Conservation (phyloP, 53 echinoderm and acorn worm species). For the Luidia sarsii region DNA sequence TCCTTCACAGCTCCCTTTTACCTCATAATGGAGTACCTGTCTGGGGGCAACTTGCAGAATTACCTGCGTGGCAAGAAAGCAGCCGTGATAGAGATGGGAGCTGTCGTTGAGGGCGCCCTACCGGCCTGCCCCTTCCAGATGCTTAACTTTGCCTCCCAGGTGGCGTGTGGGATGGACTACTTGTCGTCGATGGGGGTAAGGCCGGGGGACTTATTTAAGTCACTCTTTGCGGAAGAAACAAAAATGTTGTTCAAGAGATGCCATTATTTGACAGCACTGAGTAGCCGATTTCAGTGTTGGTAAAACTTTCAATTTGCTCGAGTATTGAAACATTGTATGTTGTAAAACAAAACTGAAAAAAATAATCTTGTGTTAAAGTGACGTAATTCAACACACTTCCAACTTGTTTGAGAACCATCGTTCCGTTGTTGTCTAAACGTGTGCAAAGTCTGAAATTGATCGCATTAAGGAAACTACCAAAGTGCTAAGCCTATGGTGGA, state of each 20-base stretch:
- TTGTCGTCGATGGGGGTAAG: conserved; percentile 55
- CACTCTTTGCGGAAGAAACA: background rate
- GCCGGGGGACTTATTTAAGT: no score
- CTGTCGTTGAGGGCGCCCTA: background rate
- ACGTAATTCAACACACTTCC: no score
- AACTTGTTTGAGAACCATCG: no score
- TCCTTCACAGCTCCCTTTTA: conserved; percentile 69
- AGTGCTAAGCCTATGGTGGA: no score
- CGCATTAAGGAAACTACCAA: no score
- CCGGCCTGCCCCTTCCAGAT: conserved; percentile 57
- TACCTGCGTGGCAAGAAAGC: conserved; percentile 71
- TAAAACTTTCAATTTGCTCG: no score
- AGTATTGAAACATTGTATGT: no score
- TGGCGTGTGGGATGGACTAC: conserved; percentile 81
- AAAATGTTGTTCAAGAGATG: background rate
- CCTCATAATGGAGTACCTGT: conserved; percentile 78
- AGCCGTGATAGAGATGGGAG: conserved; percentile 34
- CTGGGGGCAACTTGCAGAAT: conserved; percentile 67
- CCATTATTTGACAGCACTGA: background rate
- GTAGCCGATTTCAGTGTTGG: background rate
- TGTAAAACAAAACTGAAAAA: no score
- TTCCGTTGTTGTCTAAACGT: no score
- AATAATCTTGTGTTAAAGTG: no score
- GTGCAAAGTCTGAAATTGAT: no score
- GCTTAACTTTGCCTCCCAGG: conserved; percentile 67